These are phyloP conservation scores for Halcyon chelicuti DNA, from an alignment of 2,797 vertebrate species.

Conservation along the genomic window DNA sequence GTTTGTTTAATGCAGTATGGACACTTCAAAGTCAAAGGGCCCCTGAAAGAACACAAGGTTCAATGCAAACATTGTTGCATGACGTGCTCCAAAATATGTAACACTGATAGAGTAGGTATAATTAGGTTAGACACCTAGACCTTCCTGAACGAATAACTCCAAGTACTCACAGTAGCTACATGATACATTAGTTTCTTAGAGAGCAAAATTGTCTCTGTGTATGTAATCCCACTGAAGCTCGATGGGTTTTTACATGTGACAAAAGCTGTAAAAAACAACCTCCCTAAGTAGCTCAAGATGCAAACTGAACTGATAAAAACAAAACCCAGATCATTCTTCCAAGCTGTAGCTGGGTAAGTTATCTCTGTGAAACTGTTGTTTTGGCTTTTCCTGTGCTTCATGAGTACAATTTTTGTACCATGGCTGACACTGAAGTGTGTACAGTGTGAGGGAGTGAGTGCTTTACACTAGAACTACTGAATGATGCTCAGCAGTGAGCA, in stretches of 20 bases:
- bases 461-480: neutral
- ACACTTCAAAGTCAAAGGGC: neutral
- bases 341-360: neutral
- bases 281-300: neutral
- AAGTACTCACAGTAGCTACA: neutral
- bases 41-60: neutral
- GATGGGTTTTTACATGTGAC: neutral
- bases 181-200: neutral
- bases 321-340: neutral
- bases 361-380: neutral
- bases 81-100: neutral
- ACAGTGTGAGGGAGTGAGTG: neutral
- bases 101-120: neutral
- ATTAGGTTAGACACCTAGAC: neutral
- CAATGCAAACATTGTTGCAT: neutral
- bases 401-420: neutral
- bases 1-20: neutral
- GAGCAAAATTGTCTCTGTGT: neutral
- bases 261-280: neutral
- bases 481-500: neutral
- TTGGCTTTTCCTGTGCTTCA: neutral
- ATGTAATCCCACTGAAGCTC: neutral
- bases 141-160: neutral
- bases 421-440: neutral
- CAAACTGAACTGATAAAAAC: neutral